Percentiles rank a stretch among this genome's conserved stretches.
Conservation (phyloP, 2,797 vertebrate species). For the Glossophaga mutica region DNA sequence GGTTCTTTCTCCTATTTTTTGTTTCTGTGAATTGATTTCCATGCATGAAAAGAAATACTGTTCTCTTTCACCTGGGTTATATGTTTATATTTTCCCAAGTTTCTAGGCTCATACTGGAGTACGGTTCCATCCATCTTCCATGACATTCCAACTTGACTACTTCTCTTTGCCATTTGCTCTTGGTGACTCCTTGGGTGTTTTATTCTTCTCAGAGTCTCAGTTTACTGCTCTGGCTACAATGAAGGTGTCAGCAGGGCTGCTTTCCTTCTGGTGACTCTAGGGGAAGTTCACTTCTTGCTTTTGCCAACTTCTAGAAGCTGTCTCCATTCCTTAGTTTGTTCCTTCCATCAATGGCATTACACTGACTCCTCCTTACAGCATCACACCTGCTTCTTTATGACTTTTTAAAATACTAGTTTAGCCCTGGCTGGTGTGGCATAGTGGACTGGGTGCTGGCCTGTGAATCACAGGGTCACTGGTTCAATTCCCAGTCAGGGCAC, state of each 20-base stretch:
- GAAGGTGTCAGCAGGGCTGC: neutral
- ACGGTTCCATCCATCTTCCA: neutral
- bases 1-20: slow-evolving; percentile 47
- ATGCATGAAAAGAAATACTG: slow-evolving; percentile 73
- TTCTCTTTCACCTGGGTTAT: slow-evolving; percentile 72
- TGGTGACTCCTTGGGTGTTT: neutral
- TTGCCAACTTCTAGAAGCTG: neutral
- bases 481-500: no score
- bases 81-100: slow-evolving; percentile 70
- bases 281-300: neutral
- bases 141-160: neutral
- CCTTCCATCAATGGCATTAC: neutral
- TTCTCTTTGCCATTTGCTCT: neutral
- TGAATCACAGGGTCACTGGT: no score
- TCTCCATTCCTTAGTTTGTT: neutral
- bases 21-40: slow-evolving; percentile 58
- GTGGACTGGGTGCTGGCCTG: no score
- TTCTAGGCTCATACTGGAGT: slow-evolving; percentile 26
- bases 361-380: neutral
- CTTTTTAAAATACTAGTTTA: neutral
- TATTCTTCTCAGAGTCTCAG: neutral
- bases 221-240: neutral
- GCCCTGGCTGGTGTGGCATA: no score
- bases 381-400: neutral
- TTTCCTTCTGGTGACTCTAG: neutral